These are phyloP conservation scores for Conistra vaccinii DNA, from an alignment of 2,888 invertebrate species.

Conservation along the genomic window DNA sequence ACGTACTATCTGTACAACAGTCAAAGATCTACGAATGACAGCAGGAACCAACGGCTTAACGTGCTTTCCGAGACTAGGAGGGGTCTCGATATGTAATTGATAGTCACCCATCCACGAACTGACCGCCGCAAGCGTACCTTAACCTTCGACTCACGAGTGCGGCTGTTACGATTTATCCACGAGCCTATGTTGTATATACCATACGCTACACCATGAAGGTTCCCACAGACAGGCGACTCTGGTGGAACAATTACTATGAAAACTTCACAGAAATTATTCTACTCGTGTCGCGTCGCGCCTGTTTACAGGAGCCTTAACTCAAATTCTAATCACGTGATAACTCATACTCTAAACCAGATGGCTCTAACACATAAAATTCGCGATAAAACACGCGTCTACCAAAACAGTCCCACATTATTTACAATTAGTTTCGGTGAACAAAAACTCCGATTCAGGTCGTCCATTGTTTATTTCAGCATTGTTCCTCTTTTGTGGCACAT, in stretches of 20 bases:
- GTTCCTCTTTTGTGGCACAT: conserved; percentile 60
- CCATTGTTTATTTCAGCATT: conserved; percentile 79
- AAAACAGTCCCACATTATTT: conserved; percentile 52
- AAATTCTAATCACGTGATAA: conserved; percentile 1
- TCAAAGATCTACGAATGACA: no score
- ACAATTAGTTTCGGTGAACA: conserved; percentile 74
- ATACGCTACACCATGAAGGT: neutral
- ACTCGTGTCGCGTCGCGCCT: no score
- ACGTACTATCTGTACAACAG: no score
- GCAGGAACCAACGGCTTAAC: no score
- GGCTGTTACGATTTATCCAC: neutral
- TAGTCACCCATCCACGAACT: neutral
- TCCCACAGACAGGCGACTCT: no score
- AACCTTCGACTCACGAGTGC: neutral
- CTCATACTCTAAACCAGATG: conserved; percentile 29
- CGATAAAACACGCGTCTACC: conserved; percentile 35
- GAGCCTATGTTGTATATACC: neutral
- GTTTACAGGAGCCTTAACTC: no score
- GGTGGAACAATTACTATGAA: no score
- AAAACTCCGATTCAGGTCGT: conserved; percentile 76
- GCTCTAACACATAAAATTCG: conserved; percentile 27
- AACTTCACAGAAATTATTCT: no score
- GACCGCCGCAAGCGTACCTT: neutral
- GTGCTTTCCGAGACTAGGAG: no score
- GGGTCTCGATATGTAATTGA: no score